A percentile compares a stretch with the other conserved stretches of the same genome.
phyloP scores from a whole-genome alignment of 2,113 vertebrate genomes.

The Macquaria ambigua region DNA sequence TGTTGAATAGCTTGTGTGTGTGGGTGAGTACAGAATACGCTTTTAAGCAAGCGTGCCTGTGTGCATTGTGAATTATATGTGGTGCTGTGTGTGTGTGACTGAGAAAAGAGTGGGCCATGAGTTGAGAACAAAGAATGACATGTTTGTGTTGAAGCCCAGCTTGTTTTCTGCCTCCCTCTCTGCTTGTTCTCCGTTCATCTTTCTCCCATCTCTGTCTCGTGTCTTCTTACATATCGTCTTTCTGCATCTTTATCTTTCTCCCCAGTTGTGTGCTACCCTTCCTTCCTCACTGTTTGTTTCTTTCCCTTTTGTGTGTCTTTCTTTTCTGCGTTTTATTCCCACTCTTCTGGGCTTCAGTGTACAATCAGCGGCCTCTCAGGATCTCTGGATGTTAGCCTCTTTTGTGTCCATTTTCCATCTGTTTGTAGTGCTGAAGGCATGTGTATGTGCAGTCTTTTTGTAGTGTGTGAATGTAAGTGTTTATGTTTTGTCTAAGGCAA shows the following conservation, averaged over 20 bases:
- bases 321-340: neutral
- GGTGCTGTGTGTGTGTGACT: conserved; percentile 40
- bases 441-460: neutral
- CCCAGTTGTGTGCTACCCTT: neutral
- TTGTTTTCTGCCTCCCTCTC: conserved; percentile 45
- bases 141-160: conserved; percentile 53
- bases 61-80: conserved; percentile 41
- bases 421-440: neutral
- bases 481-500: conserved; percentile 42
- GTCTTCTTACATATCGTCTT: neutral
- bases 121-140: conserved; percentile 62
- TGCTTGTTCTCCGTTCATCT: conserved; percentile 3
- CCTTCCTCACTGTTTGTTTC: neutral
- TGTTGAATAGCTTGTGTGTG: conserved; percentile 32
- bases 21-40: conserved; percentile 46
- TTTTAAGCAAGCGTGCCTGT: conserved; percentile 23
- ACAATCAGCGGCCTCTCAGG: neutral
- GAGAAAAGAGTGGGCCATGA: conserved; percentile 53
- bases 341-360: neutral
- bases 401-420: neutral
- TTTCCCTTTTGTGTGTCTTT: neutral
- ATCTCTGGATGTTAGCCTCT: neutral
- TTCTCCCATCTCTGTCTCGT: neutral
- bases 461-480: neutral
- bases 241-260: neutral